Base-by-base conservation (phyloP, 2,797 vertebrate species). In the Anomalospiza imberbis region DNA sequence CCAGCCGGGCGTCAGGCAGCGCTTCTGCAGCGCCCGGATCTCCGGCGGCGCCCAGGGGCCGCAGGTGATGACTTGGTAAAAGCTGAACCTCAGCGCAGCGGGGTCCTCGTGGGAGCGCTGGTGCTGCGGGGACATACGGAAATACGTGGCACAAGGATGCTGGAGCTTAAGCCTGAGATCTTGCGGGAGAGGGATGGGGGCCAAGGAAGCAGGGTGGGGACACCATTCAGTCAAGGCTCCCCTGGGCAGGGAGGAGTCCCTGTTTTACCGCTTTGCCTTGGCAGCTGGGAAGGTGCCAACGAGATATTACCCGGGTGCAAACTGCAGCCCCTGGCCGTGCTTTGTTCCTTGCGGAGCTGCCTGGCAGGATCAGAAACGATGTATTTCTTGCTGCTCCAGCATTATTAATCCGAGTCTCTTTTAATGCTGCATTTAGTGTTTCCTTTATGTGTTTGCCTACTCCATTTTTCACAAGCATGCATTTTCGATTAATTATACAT, bases 81-180 rank as follows among this genome's bases (percentile, higher is more conserved):
- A 99, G 96, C 98, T 99, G 97, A 98, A 99, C 60, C 97, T 98
- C 91, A 99, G 96, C 36, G 99, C 99, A 14, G 98, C 96, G 0
- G 97, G 98, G 95, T 99, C 99, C 97, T 99, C 98, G 11, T 99
- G 99, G 88, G 99, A 99, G 97, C 98, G 98, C 93, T 99, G 99
- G 95, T 99, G 99, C 99, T 99, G 95, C 32, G 12, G 58, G 26
- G 82, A 96, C 54, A 85, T 47, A 73, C 53, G 29, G 18, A n/a
- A 67, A 58, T 1, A 8, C 10, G 0, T 13, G 7, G 67, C 57
- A 63, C 28, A 12, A 5, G 51, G 82, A 13, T 16, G 65, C 61
- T 31, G 44, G 8, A 20, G 54, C 22, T 26, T 2, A 24, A 45
- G 34, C 16, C 2, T 1, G 42, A 18, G 79, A 15, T 12, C 8